These are phyloP conservation scores for Drosophila quinaria DNA, from an alignment of 2,888 invertebrate species.

Conservation along the genomic window DNA sequence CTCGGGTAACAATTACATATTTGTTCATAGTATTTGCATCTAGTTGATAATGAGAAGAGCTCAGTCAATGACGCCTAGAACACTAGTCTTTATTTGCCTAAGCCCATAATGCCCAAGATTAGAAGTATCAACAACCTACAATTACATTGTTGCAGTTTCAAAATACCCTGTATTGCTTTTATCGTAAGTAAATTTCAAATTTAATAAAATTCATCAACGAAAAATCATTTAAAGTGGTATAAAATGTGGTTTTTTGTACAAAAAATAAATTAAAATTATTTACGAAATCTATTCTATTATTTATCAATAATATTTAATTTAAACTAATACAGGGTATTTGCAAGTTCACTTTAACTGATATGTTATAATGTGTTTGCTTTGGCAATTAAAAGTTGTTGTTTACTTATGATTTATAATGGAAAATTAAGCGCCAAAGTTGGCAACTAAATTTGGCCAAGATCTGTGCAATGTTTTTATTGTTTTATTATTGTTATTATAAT, in stretches of 20 bases:
- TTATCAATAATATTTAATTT: neutral
- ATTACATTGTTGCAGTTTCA: neutral
- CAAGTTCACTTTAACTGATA: neutral
- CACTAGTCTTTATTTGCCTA: conserved; percentile 32
- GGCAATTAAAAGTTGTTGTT: conserved; percentile 67
- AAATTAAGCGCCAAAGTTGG: conserved; percentile 30
- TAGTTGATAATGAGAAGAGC: conserved; percentile 54
- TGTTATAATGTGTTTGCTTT: conserved; percentile 29
- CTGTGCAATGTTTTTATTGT: conserved; percentile 14
- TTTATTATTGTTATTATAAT: conserved; percentile 16
- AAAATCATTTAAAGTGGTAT: too few relatives aligned
- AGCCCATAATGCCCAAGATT: conserved; percentile 37
- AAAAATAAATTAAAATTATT: too few relatives aligned
- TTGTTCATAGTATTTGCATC: conserved; percentile 43
- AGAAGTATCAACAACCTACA: conserved; percentile 24
- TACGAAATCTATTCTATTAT: neutral
- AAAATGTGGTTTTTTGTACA: too few relatives aligned
- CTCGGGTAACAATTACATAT: conserved; percentile 50
- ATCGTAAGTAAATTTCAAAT: too few relatives aligned
- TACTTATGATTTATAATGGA: conserved; percentile 46
- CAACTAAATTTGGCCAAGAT: conserved; percentile 51
- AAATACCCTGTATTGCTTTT: neutral
- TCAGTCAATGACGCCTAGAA: conserved; percentile 45
- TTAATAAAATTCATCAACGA: too few relatives aligned
- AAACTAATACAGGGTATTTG: conserved; percentile 11